Evolutionary conservation across 2,888 invertebrate species (phyloP).

Genomic region (Uloborus plumipes): DNA sequence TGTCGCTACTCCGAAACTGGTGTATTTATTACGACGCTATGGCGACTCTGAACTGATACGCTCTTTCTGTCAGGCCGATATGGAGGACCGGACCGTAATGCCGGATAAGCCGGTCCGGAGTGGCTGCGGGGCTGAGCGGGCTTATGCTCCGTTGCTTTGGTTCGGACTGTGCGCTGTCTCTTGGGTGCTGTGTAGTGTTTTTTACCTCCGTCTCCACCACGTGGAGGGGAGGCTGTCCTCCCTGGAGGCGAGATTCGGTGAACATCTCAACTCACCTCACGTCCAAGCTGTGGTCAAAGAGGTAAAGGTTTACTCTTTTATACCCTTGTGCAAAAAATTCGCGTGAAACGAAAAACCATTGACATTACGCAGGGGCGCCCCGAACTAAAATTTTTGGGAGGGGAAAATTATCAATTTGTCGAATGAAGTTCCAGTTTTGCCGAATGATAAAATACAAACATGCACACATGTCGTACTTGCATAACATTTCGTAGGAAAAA

Average conservation of each 20-base stretch:
- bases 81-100: slow-evolving; percentile 46
- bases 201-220: slow-evolving; percentile 42
- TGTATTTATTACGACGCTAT: neutral
- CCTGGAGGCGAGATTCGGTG: slow-evolving; percentile 32
- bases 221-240: slow-evolving; percentile 44
- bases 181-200: slow-evolving; percentile 35
- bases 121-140: slow-evolving; percentile 15
- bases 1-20: neutral
- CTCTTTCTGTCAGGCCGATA: neutral
- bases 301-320: slow-evolving; percentile 10
- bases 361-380: too few relatives aligned
- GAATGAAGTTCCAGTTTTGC: too few relatives aligned
- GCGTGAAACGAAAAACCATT: too few relatives aligned
- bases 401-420: too few relatives aligned
- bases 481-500: too few relatives aligned
- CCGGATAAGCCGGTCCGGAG: slow-evolving; percentile 12
- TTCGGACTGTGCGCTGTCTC: slow-evolving; percentile 53
- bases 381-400: too few relatives aligned
- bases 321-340: too few relatives aligned
- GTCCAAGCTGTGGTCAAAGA: slow-evolving; percentile 36
- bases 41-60: too few relatives aligned
- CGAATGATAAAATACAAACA: too few relatives aligned
- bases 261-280: slow-evolving; percentile 22
- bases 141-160: slow-evolving; percentile 26
- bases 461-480: too few relatives aligned